A percentile compares a stretch with the other conserved stretches of the same genome.
Conservation (phyloP, 2,888 invertebrate genomes). For the Pardosa pseudoannulata region DNA sequence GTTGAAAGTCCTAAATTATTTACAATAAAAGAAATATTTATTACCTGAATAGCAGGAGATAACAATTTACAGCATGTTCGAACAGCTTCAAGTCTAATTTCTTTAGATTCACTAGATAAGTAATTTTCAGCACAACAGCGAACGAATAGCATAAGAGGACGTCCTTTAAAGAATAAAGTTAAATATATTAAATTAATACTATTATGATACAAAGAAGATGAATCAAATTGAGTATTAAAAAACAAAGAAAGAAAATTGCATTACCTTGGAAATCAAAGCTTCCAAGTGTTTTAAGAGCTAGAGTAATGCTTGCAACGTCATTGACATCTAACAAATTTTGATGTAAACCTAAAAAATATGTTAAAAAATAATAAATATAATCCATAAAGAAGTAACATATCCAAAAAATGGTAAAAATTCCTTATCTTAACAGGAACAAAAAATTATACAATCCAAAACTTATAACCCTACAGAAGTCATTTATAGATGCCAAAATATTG, state of each 20-base stretch:
- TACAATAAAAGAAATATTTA: too few species aligned
- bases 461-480: too few species aligned
- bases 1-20: too few species aligned
- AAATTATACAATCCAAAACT: too few species aligned
- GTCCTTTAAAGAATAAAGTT: constrained; percentile 79
- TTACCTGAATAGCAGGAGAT: constrained; percentile 85
- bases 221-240: background rate
- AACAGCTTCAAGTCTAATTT: constrained; percentile 95
- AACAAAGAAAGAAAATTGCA: constrained; percentile 29
- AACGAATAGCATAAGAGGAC: constrained; percentile 93
- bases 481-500: too few species aligned
- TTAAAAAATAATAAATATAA: too few species aligned
- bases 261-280: constrained; percentile 89
- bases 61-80: constrained; percentile 93
- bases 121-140: constrained; percentile 94
- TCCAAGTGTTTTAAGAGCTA: constrained; percentile 94
- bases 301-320: constrained; percentile 89
- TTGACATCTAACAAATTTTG: constrained; percentile 81
- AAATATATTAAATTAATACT: too few species aligned
- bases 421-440: too few species aligned
- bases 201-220: too few species aligned
- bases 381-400: too few species aligned
- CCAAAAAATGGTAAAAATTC: too few species aligned
- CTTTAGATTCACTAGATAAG: constrained; percentile 91
- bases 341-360: constrained; percentile 14